Percentiles rank a stretch among this genome's conserved stretches.
Evolutionary conservation across 2,797 vertebrate species (phyloP).

Genomic region (Chelon auratus): DNA sequence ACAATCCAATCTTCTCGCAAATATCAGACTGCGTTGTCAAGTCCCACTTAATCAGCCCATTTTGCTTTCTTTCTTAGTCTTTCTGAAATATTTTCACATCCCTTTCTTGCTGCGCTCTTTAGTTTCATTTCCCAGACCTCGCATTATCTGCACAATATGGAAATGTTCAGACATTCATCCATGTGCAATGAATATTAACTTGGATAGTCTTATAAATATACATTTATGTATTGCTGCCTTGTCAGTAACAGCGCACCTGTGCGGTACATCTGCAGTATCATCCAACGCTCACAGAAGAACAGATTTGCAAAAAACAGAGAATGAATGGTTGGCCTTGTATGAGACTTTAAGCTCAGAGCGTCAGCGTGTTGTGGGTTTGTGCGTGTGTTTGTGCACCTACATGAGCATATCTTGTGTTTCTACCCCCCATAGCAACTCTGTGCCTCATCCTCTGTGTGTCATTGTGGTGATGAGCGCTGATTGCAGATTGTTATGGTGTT

Average conservation of each 20-base stretch:
- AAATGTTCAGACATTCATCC: slow-evolving; percentile 65
- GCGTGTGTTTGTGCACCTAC: slow-evolving; percentile 23
- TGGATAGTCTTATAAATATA: slow-evolving; percentile 72
- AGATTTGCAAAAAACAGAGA: slow-evolving; percentile 55
- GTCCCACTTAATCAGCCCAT: slow-evolving; percentile 63
- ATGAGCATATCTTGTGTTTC: slow-evolving; percentile 49
- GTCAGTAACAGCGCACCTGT: slow-evolving; percentile 53
- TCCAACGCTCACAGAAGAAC: slow-evolving; percentile 28
- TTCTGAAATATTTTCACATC: slow-evolving; percentile 53
- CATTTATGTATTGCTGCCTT: slow-evolving; percentile 79
- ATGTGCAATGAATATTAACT: slow-evolving; percentile 72
- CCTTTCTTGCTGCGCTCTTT: slow-evolving; percentile 44
- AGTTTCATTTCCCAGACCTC: slow-evolving; percentile 61
- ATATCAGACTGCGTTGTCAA: slow-evolving; percentile 71
- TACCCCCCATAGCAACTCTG: slow-evolving; percentile 57
- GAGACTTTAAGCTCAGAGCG: slow-evolving; percentile 54
- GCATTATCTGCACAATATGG: slow-evolving; percentile 73
- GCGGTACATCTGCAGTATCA: slow-evolving; percentile 45
- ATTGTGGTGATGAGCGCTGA: slow-evolving; percentile 87
- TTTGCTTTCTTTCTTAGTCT: slow-evolving; percentile 58
- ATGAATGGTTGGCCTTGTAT: slow-evolving; percentile 62
- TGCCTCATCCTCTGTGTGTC: slow-evolving; percentile 72
- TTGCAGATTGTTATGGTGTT: slow-evolving; percentile 90
- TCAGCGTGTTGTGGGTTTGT: slow-evolving; percentile 5
- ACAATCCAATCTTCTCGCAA: slow-evolving; percentile 64